phyloP scores from a whole-genome alignment of 1,140 invertebrate species.

The Ceratoteleas bidentatus region DNA sequence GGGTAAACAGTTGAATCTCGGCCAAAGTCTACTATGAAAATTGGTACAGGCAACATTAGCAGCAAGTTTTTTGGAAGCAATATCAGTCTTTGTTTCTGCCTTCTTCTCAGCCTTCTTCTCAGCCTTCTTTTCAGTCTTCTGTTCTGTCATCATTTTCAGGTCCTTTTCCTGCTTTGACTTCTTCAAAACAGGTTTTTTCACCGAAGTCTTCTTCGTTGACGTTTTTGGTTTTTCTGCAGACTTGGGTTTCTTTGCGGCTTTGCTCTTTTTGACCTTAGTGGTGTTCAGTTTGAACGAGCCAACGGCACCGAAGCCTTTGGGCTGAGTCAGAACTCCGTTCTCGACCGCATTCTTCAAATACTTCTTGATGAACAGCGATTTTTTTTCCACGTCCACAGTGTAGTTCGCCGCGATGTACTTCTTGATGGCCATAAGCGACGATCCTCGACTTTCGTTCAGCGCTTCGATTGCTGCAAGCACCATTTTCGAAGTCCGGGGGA shows the following conservation, averaged over 20 bases:
- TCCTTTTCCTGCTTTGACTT: too few relatives aligned
- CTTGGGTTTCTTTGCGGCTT: slow-evolving; percentile 20
- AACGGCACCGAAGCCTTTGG: slow-evolving; percentile 79
- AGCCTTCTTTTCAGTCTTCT: too few relatives aligned
- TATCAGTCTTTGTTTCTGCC: slow-evolving; percentile 25
- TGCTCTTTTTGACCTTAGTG: slow-evolving; percentile 18
- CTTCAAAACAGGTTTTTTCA: slow-evolving; percentile 47
- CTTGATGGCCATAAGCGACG: slow-evolving; percentile 82
- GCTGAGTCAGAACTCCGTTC: slow-evolving; percentile 73
- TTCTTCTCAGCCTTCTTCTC: slow-evolving; percentile 35
- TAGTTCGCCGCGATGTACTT: slow-evolving; percentile 81
- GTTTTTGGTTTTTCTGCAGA: slow-evolving; percentile 17
- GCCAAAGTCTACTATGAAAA: too few relatives aligned
- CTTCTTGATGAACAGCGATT: slow-evolving; percentile 76
- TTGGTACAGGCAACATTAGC: too few relatives aligned
- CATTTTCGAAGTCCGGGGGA: slow-evolving; percentile 75
- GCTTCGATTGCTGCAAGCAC: slow-evolving; percentile 81
- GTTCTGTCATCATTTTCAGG: slow-evolving; percentile 26
- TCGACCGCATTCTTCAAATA: slow-evolving; percentile 78
- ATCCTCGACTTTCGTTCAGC: slow-evolving; percentile 82
- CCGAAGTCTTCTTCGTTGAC: slow-evolving; percentile 27
- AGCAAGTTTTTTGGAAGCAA: slow-evolving; percentile 36
- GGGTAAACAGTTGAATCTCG: too few relatives aligned
- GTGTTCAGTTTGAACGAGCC: slow-evolving; percentile 79
- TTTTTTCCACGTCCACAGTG: slow-evolving; percentile 79